These are phyloP conservation scores for Scaptomyza graminum DNA, from an alignment of 1,140 invertebrate species.

Conservation along the genomic window DNA sequence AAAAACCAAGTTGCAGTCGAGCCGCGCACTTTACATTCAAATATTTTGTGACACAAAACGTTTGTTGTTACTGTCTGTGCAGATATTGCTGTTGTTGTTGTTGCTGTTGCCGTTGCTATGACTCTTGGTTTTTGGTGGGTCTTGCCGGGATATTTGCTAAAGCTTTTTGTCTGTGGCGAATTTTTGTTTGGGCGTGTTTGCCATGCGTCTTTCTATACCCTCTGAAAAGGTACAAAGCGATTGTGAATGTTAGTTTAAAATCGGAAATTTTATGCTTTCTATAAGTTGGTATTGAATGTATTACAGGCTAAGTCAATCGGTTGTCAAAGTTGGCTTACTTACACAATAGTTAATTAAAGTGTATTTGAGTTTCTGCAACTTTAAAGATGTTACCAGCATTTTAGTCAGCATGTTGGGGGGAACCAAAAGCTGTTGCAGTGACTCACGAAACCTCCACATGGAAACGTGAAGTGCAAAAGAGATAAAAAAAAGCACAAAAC, in stretches of 20 bases:
- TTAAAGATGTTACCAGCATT: constrained; percentile 22
- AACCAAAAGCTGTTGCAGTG: constrained; percentile 43
- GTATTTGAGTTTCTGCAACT: not conserved
- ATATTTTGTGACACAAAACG: constrained; percentile 81
- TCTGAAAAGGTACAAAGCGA: not conserved
- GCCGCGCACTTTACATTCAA: constrained; percentile 78
- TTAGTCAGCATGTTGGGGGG: constrained; percentile 48
- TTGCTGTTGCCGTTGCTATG: constrained; percentile 27
- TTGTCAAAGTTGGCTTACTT: constrained; percentile 4
- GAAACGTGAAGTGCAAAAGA: constrained; percentile 16
- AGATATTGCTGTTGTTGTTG: constrained; percentile 31
- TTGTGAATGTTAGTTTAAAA: not conserved
- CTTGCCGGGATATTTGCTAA: constrained; percentile 64
- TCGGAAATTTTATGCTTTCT: not conserved
- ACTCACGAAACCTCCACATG: constrained; percentile 58
- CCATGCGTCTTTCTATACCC: constrained; percentile 43
- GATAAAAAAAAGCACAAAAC: not conserved
- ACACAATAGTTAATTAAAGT: too few relatives aligned
- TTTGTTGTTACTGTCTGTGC: constrained; percentile 50
- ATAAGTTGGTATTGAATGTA: not conserved
- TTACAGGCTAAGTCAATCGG: constrained; percentile 15
- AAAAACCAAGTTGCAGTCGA: constrained; percentile 37
- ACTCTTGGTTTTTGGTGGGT: constrained; percentile 19
- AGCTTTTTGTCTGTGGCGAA: constrained; percentile 60
- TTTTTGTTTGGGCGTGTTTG: constrained; percentile 67